Conservation (phyloP, 2,797 vertebrate species). For the Holocentrus rufus region DNA sequence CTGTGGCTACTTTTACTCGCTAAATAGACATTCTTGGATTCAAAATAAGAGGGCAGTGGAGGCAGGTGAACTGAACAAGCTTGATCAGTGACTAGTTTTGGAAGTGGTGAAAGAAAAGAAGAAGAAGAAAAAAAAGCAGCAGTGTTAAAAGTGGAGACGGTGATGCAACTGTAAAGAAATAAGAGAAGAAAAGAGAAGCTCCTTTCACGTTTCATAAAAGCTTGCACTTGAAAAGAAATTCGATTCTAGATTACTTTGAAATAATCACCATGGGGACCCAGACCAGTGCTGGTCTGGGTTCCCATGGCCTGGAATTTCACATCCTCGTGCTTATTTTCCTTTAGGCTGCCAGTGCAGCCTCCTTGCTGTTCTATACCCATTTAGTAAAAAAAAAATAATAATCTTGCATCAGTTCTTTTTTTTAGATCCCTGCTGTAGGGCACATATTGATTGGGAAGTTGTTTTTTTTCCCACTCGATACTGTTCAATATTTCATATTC, state of each 20-base stretch:
- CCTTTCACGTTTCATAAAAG: conserved; percentile 48
- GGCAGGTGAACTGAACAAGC: conserved; percentile 5
- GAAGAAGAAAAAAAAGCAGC: conserved; percentile 1
- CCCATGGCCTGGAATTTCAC: conserved; percentile 81
- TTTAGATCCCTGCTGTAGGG: conserved; percentile 1
- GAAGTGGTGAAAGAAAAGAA: conserved; percentile 7
- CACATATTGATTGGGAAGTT: conserved; percentile 26
- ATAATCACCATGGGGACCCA: conserved; percentile 65
- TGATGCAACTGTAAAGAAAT: conserved; percentile 70
- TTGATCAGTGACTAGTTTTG: conserved; percentile 35
- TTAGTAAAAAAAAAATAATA: conserved; percentile 42
- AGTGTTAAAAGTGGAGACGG: conserved; percentile 17
- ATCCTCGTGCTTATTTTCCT: conserved; percentile 75
- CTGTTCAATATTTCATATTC: neutral
- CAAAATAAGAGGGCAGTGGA: conserved; percentile 4
- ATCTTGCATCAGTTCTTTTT: conserved; percentile 23
- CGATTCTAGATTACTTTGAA: conserved; percentile 70
- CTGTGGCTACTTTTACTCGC: neutral
- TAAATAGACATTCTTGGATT: neutral
- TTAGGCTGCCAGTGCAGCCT: conserved; percentile 51
- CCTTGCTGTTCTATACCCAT: conserved; percentile 56
- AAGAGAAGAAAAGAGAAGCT: conserved; percentile 31
- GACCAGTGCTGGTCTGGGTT: conserved; percentile 66
- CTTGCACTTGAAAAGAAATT: conserved; percentile 55
- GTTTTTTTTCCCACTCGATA: conserved; percentile 25